phyloP scores from a whole-genome alignment of 1,140 invertebrate genomes.

The Drosophila prosaltans region DNA sequence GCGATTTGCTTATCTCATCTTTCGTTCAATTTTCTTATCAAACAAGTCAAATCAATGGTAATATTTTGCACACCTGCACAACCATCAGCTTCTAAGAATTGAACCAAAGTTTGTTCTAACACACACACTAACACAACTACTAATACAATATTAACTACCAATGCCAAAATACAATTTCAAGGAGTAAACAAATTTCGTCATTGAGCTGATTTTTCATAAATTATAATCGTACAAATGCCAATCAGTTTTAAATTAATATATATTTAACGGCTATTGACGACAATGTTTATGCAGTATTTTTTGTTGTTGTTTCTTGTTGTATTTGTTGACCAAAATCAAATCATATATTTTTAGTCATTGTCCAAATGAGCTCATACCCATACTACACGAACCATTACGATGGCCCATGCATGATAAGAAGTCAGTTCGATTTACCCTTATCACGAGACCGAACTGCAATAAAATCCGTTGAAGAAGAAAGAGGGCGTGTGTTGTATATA shows the following conservation, averaged over 20 bases:
- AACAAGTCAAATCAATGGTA: slow-evolving; percentile 23
- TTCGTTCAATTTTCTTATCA: slow-evolving; percentile 39
- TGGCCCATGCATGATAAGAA: slow-evolving; percentile 4
- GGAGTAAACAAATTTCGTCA: slow-evolving; percentile 70
- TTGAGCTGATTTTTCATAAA: slow-evolving; percentile 63
- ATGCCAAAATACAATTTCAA: not conserved
- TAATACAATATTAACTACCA: no score
- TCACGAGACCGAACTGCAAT: slow-evolving; percentile 20
- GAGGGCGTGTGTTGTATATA: slow-evolving; percentile 39
- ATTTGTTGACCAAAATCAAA: slow-evolving; percentile 53
- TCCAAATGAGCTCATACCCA: slow-evolving; percentile 62
- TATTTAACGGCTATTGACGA: slow-evolving; percentile 25
- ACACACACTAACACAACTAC: no score
- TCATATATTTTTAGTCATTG: slow-evolving; percentile 70
- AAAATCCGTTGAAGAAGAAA: slow-evolving; percentile 51
- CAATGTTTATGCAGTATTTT: slow-evolving; percentile 36
- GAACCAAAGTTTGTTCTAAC: not conserved
- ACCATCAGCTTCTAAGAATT: slow-evolving; percentile 20
- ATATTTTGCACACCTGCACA: slow-evolving; percentile 63
- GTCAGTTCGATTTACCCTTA: slow-evolving; percentile 27
- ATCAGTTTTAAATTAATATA: slow-evolving; percentile 75
- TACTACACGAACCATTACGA: slow-evolving; percentile 1
- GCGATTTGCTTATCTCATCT: slow-evolving; percentile 52
- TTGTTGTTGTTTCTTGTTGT: not conserved
- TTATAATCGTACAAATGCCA: slow-evolving; percentile 51